Percentiles rank a stretch among this genome's conserved stretches.
These are phyloP conservation scores for Anguilla marmorata DNA, from an alignment of 2,797 vertebrate genomes.

Conservation along the genomic window DNA sequence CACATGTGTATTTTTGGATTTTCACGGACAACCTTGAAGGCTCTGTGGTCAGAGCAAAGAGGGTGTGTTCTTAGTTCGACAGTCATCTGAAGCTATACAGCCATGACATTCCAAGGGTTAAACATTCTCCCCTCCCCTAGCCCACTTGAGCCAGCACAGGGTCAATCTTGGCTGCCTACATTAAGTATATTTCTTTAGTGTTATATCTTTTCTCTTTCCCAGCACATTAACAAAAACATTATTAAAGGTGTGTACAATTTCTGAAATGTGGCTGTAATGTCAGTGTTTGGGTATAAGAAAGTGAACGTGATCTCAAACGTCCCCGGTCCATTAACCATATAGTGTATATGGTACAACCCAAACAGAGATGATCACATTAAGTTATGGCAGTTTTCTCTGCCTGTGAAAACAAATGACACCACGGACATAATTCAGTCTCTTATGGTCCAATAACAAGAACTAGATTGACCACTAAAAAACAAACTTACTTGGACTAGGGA, in stretches of 20 bases:
- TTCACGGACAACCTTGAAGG: not conserved
- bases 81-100: constrained; percentile 4
- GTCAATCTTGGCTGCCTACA: not conserved
- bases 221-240: not conserved
- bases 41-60: not conserved
- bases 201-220: not conserved
- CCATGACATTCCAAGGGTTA: not conserved
- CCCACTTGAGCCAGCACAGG: not conserved
- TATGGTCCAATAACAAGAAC: not conserved
- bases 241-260: not conserved
- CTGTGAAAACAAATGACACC: not conserved
- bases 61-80: not conserved
- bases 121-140: not conserved
- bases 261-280: not conserved
- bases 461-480: not conserved
- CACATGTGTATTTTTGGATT: constrained; percentile 1
- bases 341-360: not conserved
- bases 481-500: not conserved
- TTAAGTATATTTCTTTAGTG: not conserved
- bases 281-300: not conserved
- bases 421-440: not conserved
- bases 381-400: not conserved
- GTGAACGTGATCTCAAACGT: not conserved
- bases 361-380: not conserved
- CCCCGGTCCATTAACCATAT: not conserved